These are phyloP conservation scores for Macrosoma leucophasiata DNA, from an alignment of 2,888 invertebrate genomes.

Conservation along the genomic window DNA sequence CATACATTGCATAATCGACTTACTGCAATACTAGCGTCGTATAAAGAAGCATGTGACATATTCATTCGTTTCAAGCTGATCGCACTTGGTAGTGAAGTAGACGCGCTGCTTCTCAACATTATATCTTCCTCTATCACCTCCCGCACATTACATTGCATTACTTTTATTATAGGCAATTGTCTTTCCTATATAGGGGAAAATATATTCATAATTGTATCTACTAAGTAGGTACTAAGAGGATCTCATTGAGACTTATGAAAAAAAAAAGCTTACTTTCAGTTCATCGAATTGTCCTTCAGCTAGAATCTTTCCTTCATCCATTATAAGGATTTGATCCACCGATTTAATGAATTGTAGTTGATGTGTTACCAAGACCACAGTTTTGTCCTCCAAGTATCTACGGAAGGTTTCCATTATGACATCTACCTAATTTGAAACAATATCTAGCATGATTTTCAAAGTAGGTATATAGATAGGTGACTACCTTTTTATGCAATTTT, in stretches of 20 bases:
- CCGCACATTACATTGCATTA: slow-evolving; percentile 52
- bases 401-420: background rate
- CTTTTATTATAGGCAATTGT: slow-evolving; percentile 50
- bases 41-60: slow-evolving; percentile 38
- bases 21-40: slow-evolving; percentile 46
- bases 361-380: slow-evolving; percentile 87
- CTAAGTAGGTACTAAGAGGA: too few species aligned
- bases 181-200: slow-evolving; percentile 44
- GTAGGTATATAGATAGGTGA: background rate
- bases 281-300: slow-evolving; percentile 54
- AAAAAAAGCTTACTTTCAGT: slow-evolving; percentile 54
- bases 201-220: background rate
- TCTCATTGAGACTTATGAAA: too few species aligned
- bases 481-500: slow-evolving; percentile 77
- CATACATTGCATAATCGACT: too few species aligned
- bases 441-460: slow-evolving; percentile 1
- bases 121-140: slow-evolving; percentile 50
- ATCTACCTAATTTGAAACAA: background rate
- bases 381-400: slow-evolving; percentile 78
- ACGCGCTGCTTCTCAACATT: slow-evolving; percentile 30
- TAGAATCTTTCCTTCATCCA: slow-evolving; percentile 55
- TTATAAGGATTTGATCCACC: slow-evolving; percentile 75
- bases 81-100: slow-evolving; percentile 37
- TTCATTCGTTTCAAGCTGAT: slow-evolving; percentile 44
- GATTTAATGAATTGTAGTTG: slow-evolving; percentile 86